Evolutionary conservation across 1,140 invertebrate genomes (phyloP).

Genomic region (Drosophila bipectinata): DNA sequence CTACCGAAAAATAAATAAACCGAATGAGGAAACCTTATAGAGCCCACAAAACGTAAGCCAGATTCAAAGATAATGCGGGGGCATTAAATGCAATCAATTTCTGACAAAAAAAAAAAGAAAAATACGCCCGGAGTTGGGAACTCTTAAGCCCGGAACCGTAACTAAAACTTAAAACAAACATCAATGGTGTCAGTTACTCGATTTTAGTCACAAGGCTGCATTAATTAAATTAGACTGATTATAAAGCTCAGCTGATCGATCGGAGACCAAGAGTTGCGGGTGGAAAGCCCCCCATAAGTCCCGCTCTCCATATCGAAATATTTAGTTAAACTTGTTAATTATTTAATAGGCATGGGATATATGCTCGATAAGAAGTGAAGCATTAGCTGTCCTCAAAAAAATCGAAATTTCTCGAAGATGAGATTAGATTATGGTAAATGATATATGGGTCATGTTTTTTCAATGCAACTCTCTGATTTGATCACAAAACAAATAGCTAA

Average conservation of each 20-base stretch:
- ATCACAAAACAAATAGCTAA: conserved; percentile 18
- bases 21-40: conserved; percentile 33
- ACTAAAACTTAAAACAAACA: conserved; percentile 61
- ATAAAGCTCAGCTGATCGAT: conserved; percentile 77
- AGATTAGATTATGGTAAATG: conserved; percentile 28
- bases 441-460: conserved; percentile 19
- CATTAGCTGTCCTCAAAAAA: not conserved
- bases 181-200: conserved; percentile 10
- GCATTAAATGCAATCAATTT: conserved; percentile 72
- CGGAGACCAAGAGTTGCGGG: conserved; percentile 35
- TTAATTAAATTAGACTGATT: conserved; percentile 75
- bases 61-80: conserved; percentile 52
- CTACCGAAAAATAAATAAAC: conserved; percentile 31
- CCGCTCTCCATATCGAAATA: conserved; percentile 42
- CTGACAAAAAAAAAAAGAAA: conserved; percentile 18
- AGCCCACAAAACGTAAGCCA: conserved; percentile 22
- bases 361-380: conserved; percentile 60
- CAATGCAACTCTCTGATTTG: conserved; percentile 24
- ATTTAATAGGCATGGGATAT: conserved; percentile 65
- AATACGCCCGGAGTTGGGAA: conserved; percentile 42
- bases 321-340: conserved; percentile 73
- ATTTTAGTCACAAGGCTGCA: conserved; percentile 69
- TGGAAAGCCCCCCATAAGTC: conserved; percentile 35
- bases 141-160: not conserved
- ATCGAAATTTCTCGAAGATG: conserved; percentile 8